Evolutionary conservation across 64 coral and sea anemone species (phyloP).

Genomic region (Actinia equina): DNA sequence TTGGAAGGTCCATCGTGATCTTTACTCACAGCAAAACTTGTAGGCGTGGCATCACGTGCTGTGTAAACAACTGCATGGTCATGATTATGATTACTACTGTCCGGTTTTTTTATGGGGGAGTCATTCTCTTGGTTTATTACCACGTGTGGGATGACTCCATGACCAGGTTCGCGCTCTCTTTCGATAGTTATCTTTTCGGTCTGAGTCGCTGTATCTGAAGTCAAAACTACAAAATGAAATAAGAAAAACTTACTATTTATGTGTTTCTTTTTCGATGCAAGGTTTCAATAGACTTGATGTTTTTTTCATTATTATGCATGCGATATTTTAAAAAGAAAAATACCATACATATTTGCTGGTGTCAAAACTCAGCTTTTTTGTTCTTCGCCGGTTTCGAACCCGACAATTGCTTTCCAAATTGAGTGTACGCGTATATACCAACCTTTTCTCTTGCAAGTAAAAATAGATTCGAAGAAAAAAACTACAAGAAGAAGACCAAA

Average conservation of each 20-base stretch:
- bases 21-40: background rate
- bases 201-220: background rate
- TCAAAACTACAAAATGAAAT: background rate
- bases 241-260: background rate
- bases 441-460: conserved; percentile 10
- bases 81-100: background rate
- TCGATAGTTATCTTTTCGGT: background rate
- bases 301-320: too few relatives aligned
- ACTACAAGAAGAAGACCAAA: background rate
- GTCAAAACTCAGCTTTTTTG: too few relatives aligned
- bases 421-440: background rate
- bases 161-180: background rate
- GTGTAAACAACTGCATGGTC: background rate
- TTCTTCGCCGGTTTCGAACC: too few relatives aligned
- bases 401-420: too few relatives aligned
- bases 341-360: too few relatives aligned
- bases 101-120: background rate
- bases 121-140: conserved; percentile 2
- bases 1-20: background rate
- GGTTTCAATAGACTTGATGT: too few relatives aligned
- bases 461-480: conserved; percentile 14
- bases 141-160: background rate
- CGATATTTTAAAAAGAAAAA: too few relatives aligned
- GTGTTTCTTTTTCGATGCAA: too few relatives aligned
- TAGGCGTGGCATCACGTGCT: conserved; percentile 9